Evolutionary conservation across 1,140 invertebrate species (phyloP), one percentile per base, ranked within the genome.

Genomic region (Apocrypta bakeri): DNA sequence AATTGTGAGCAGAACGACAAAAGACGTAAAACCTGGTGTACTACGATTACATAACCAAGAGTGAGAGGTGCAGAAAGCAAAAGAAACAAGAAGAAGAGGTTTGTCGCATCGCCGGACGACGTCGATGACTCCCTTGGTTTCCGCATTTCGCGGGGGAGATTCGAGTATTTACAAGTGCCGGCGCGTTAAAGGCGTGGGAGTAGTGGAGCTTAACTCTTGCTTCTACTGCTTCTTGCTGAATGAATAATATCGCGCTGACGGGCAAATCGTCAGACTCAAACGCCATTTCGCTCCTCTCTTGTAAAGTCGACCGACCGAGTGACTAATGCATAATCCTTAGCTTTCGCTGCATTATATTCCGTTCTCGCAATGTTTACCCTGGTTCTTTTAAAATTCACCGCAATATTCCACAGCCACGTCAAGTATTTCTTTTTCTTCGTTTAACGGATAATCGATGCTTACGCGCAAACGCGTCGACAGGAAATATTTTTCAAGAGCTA

Each of bases 171-270:
- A 40, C 27, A 42, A 72, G 69, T 42, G 37, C 21, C 17, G 31
- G 68, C 29, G 33, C 63, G 12, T 33, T 33, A 29, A 69, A 69
- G 31, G 12, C 29, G 27, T 69, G 68, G 68, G 66, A 69, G 66
- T 14, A 69, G 66, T 1, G 17, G 0, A 69, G 68, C 64, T 29
- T n/a, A 33, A 21, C 31, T 64, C 21, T 24, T 25, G 14, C 48
- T 56, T 3, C 14, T 17, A 3, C 42, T 48, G 17, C 17, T 31
- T 69, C 64, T 69, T 27, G 37, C 64, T 69, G 12, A 79, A 69
- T 48, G 64, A 79, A 79, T 79, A 79, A 79, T 69, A 69, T 68
- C 17, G 25, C 24, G 64, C 29, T 69, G 37, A 79, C 64, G 68
- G 24, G 64, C 25, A n/a, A 79, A 66, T 31, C 27, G 25, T 21